Evolutionary conservation across 64 coral and sea anemone genomes (phyloP).

Genomic region (Astreopora myriophthalma): DNA sequence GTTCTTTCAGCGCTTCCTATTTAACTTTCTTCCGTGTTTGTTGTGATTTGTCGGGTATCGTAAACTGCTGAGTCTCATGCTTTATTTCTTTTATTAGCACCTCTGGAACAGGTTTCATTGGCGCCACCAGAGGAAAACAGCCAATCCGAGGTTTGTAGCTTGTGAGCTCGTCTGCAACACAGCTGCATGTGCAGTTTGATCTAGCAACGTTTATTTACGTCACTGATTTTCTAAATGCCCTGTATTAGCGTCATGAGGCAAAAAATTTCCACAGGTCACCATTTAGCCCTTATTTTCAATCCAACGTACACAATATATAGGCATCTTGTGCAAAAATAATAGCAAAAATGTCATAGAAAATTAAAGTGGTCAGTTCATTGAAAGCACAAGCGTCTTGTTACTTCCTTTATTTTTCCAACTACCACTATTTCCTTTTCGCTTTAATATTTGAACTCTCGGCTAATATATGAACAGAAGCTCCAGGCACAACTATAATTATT

Average conservation of each 20-base stretch:
- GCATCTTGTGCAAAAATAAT: no score
- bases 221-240: not conserved
- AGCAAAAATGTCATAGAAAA: no score
- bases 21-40: not conserved
- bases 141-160: constrained; percentile 55
- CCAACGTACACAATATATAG: no score
- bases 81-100: not conserved
- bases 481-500: no score
- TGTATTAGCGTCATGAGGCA: not conserved
- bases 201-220: not conserved
- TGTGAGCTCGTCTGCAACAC: not conserved
- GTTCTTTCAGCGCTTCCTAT: not conserved
- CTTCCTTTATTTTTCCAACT: no score
- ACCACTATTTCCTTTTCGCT: no score
- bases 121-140: constrained; percentile 67
- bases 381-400: no score
- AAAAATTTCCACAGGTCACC: not conserved
- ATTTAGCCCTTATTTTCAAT: not conserved
- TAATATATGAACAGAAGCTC: no score
- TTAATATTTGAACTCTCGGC: no score
- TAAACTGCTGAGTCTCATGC: not conserved
- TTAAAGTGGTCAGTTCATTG: no score
- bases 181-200: not conserved
- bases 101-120: constrained; percentile 64
- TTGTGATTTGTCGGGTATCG: not conserved